Conservation (phyloP, 2,113 vertebrate species). For the Macaca nemestrina region DNA sequence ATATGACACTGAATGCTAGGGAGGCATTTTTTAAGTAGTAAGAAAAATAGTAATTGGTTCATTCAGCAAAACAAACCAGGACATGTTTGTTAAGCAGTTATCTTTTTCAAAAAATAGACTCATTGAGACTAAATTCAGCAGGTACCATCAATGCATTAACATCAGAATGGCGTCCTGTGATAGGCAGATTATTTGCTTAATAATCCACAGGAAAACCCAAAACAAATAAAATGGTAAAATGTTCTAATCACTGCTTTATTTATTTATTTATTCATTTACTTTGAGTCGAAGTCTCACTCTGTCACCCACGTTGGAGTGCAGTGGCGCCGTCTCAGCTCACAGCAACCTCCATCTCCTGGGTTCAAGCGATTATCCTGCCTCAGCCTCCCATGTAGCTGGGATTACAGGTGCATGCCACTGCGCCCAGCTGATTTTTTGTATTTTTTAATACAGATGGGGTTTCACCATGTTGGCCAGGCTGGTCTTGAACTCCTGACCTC, state of each 20-base stretch:
- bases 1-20: not conserved
- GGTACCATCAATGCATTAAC: not conserved
- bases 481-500: too few species aligned
- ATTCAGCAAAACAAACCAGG: conserved; percentile 28
- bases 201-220: not conserved
- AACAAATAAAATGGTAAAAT: not conserved
- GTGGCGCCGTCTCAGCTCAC: too few species aligned
- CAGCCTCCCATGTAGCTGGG: too few species aligned
- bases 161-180: not conserved
- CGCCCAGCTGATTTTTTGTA: too few species aligned
- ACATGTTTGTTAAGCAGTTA: not conserved
- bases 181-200: not conserved
- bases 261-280: too few species aligned
- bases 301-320: too few species aligned
- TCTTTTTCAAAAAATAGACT: not conserved
- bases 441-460: too few species aligned
- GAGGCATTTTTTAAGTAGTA: not conserved
- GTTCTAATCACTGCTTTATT: not conserved
- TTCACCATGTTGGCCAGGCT: too few species aligned
- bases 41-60: not conserved
- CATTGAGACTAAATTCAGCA: conserved; percentile 1
- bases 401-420: too few species aligned
- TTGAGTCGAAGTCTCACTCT: too few species aligned
- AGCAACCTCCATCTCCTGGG: too few species aligned
- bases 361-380: too few species aligned